phyloP scores from a whole-genome alignment of 92 coral and sea anemone genomes.

The Epizoanthus rinbou region DNA sequence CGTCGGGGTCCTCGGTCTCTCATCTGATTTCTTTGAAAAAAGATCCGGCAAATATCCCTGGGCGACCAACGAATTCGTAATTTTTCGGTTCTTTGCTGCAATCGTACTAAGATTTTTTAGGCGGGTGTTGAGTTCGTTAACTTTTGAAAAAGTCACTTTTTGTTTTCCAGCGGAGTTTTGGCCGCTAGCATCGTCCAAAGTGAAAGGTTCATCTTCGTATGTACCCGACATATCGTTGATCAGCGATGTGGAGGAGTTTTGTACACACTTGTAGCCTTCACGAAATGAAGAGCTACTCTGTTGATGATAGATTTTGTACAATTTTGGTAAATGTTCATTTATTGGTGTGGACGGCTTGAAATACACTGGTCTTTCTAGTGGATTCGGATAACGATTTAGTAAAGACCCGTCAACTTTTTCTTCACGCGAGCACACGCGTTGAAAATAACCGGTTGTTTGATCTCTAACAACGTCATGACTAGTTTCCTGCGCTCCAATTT shows the following conservation, averaged over 20 bases:
- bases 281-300: conserved; percentile 76
- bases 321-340: conserved; percentile 54
- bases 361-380: conserved; percentile 42
- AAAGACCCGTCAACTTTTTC: background rate
- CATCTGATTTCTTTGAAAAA: background rate
- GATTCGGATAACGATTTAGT: conserved; percentile 61
- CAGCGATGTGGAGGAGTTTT: conserved; percentile 21
- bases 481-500: background rate
- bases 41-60: conserved; percentile 18
- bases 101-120: conserved; percentile 59
- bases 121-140: conserved; percentile 59
- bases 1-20: conserved; percentile 6
- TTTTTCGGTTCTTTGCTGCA: conserved; percentile 6
- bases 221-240: conserved; percentile 1
- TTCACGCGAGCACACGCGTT: no score
- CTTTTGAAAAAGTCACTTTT: conserved; percentile 51
- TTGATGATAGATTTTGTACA: conserved; percentile 68
- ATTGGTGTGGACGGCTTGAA: conserved; percentile 60
- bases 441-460: no score
- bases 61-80: background rate
- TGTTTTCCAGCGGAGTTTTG: conserved; percentile 40
- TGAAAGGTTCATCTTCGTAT: background rate
- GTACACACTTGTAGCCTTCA: conserved; percentile 60
- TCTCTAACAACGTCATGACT: background rate
- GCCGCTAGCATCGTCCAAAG: conserved; percentile 12